Evolutionary conservation across 2,888 invertebrate genomes (phyloP).

Genomic region (Lampropteryx suffumata): DNA sequence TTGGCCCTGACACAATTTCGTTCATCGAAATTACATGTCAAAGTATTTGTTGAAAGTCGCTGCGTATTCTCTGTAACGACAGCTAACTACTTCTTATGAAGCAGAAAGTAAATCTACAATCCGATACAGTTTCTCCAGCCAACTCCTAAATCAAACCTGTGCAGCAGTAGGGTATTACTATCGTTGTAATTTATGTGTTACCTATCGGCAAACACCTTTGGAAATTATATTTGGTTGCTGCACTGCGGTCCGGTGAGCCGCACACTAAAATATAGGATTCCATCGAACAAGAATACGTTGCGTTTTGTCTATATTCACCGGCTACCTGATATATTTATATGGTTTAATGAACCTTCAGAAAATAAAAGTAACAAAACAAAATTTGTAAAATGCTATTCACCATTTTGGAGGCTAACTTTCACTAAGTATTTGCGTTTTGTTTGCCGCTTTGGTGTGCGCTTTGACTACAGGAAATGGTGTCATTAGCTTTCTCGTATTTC

Average conservation of each 20-base stretch:
- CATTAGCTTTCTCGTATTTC: conserved; percentile 78
- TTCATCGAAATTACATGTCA: too few relatives aligned
- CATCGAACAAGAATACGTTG: too few relatives aligned
- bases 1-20: too few relatives aligned
- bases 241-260: conserved; percentile 39
- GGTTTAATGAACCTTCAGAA: background rate
- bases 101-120: conserved; percentile 41
- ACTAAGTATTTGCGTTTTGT: background rate
- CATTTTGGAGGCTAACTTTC: background rate
- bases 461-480: conserved; percentile 70
- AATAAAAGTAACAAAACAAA: background rate
- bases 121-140: conserved; percentile 55
- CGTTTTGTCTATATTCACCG: too few relatives aligned
- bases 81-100: conserved; percentile 5
- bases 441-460: conserved; percentile 46
- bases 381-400: background rate
- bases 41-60: too few relatives aligned
- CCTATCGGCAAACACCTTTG: conserved; percentile 71
- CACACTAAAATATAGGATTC: conserved; percentile 35
- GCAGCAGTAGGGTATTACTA: conserved; percentile 66
- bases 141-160: conserved; percentile 64
- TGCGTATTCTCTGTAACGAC: background rate
- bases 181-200: conserved; percentile 75
- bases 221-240: conserved; percentile 67
- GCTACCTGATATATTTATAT: too few relatives aligned